Conservation (phyloP, 2,113 vertebrate species). For the Chelonoidis abingdonii region DNA sequence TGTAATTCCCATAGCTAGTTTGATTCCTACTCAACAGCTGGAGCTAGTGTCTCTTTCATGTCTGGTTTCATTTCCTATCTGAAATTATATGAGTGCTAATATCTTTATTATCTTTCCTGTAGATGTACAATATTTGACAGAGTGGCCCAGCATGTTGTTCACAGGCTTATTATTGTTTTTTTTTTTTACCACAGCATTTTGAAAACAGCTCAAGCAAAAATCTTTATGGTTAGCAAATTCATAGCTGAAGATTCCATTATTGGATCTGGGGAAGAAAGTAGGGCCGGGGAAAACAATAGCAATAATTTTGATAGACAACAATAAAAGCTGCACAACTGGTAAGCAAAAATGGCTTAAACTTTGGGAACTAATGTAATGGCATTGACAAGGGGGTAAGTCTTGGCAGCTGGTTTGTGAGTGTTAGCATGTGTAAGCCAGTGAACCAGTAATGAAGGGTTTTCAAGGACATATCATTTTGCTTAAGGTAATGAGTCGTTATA, state of each 20-base stretch:
- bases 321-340: constrained; percentile 44
- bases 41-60: constrained; percentile 39
- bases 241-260: constrained; percentile 66
- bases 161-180: neutral
- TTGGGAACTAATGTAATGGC: constrained; percentile 52
- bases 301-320: constrained; percentile 30
- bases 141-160: constrained; percentile 7
- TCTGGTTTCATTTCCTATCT: constrained; percentile 64
- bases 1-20: constrained; percentile 69
- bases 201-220: constrained; percentile 66
- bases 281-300: constrained; percentile 9
- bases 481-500: constrained; percentile 5
- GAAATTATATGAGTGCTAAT: constrained; percentile 66
- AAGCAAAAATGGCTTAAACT: constrained; percentile 51
- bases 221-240: constrained; percentile 70
- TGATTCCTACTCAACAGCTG: constrained; percentile 66
- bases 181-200: neutral
- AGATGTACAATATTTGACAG: constrained; percentile 35
- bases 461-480: neutral
- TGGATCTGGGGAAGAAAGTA: neutral
- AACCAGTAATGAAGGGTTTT: constrained; percentile 10
- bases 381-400: constrained; percentile 19
- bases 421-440: neutral
- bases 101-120: constrained; percentile 65
- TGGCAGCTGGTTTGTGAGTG: constrained; percentile 47